Evolutionary conservation across 1,140 invertebrate species (phyloP).

Genomic region (Lasioglossum baleicum): DNA sequence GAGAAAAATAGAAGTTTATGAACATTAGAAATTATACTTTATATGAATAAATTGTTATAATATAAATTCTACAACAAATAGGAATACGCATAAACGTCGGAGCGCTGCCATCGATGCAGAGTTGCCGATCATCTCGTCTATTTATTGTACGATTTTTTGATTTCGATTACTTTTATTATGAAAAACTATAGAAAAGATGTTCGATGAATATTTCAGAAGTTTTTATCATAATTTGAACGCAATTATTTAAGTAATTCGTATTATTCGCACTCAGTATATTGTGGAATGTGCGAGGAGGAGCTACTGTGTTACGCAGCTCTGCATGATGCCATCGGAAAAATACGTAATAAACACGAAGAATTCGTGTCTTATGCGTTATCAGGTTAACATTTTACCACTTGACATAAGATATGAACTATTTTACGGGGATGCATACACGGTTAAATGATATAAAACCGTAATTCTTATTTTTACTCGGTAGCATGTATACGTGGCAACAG

Average conservation of each 20-base stretch:
- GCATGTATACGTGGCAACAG: conserved; percentile 76
- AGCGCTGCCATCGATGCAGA: conserved; percentile 65
- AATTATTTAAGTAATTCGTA: conserved; percentile 64
- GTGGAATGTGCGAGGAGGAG: conserved; percentile 78
- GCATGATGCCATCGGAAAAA: conserved; percentile 75
- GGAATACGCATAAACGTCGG: not conserved
- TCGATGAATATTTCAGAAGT: conserved; percentile 65
- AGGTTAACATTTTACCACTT: conserved; percentile 58
- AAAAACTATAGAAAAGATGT: conserved; percentile 43
- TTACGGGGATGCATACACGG: conserved; percentile 8
- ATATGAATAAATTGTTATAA: not conserved
- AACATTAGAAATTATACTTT: not conserved
- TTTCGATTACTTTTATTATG: conserved; percentile 65
- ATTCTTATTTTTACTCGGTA: conserved; percentile 69
- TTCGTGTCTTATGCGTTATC: conserved; percentile 46
- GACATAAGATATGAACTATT: conserved; percentile 50
- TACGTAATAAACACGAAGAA: conserved; percentile 51
- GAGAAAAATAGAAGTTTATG: not conserved
- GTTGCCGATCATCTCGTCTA: conserved; percentile 74
- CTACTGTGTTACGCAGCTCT: conserved; percentile 80
- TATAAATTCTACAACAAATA: conserved; percentile 10
- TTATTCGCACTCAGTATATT: conserved; percentile 70
- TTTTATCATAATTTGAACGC: conserved; percentile 41
- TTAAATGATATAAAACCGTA: conserved; percentile 48
- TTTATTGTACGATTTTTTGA: conserved; percentile 68